Evolutionary conservation across 2,113 vertebrate genomes (phyloP).

Genomic region (Arizona elegans): DNA sequence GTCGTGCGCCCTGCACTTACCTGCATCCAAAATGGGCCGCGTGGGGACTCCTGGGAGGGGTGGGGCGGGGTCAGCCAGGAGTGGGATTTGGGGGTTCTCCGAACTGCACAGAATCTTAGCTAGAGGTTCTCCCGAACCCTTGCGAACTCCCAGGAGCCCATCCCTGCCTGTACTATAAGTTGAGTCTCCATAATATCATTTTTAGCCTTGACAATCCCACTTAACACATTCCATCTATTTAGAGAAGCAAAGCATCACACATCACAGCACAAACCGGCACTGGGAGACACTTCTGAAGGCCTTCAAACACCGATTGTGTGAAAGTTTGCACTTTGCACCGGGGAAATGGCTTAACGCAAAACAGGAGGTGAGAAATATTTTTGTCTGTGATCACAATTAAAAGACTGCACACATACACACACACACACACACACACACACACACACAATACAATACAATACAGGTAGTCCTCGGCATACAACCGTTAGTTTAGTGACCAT

Average conservation of each 20-base stretch:
- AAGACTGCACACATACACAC: not conserved
- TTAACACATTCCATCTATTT: not conserved
- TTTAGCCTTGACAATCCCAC: not conserved
- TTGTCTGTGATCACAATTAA: not conserved
- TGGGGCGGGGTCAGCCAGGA: too few relatives aligned
- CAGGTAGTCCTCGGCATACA: too few relatives aligned
- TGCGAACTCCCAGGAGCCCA: too few relatives aligned
- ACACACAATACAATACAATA: not conserved
- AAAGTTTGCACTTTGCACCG: not conserved
- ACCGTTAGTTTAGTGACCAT: not conserved
- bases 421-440: not conserved
- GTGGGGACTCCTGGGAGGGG: too few relatives aligned
- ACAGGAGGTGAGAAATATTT: not conserved
- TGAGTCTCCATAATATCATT: not conserved
- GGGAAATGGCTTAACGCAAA: not conserved
- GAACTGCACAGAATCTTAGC: too few relatives aligned
- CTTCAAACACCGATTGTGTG: not conserved
- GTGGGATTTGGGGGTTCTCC: too few relatives aligned
- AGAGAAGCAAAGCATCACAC: slow-evolving; percentile 1
- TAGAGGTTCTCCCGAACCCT: too few relatives aligned
- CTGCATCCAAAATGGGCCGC: too few relatives aligned
- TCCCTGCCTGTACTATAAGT: not conserved
- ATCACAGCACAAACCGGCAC: not conserved
- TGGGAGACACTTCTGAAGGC: not conserved
- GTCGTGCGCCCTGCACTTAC: too few relatives aligned